A percentile compares a stretch with the other conserved stretches of the same genome.
These are phyloP conservation scores for Bicyclus anynana DNA, from an alignment of 1,140 invertebrate species.

Conservation along the genomic window DNA sequence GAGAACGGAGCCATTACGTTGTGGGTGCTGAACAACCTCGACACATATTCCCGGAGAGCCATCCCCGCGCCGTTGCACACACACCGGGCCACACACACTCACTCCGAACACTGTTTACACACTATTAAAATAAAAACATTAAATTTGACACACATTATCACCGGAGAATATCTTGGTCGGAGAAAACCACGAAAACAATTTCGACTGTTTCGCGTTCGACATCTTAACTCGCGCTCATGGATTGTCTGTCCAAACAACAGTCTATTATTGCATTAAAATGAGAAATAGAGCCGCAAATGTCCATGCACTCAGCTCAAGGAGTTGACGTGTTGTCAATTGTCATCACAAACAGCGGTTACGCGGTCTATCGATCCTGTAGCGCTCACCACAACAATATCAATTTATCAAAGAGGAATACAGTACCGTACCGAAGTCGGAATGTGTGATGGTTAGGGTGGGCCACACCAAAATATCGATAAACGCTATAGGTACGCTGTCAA, in stretches of 20 bases:
- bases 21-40: conserved; percentile 47
- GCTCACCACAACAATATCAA: conserved; percentile 31
- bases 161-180: conserved; percentile 37
- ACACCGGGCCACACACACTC: conserved; percentile 33
- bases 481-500: too few species aligned
- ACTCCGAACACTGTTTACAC: conserved; percentile 39
- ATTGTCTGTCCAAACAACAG: conserved; percentile 9
- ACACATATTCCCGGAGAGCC: conserved; percentile 51
- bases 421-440: too few species aligned
- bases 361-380: conserved; percentile 51
- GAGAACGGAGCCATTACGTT: conserved; percentile 67
- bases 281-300: conserved; percentile 28
- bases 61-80: conserved; percentile 30
- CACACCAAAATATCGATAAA: not conserved
- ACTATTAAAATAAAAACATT: conserved; percentile 46
- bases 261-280: conserved; percentile 18
- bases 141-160: conserved; percentile 75
- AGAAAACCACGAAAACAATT: conserved; percentile 26
- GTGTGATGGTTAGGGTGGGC: too few species aligned
- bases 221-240: conserved; percentile 21
- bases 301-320: conserved; percentile 28
- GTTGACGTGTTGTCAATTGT: conserved; percentile 64
- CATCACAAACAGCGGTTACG: conserved; percentile 55
- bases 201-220: conserved; percentile 23
- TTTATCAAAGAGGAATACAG: not conserved